Conservation (phyloP, 2,113 vertebrate genomes). For the Dipodomys stephensi region DNA sequence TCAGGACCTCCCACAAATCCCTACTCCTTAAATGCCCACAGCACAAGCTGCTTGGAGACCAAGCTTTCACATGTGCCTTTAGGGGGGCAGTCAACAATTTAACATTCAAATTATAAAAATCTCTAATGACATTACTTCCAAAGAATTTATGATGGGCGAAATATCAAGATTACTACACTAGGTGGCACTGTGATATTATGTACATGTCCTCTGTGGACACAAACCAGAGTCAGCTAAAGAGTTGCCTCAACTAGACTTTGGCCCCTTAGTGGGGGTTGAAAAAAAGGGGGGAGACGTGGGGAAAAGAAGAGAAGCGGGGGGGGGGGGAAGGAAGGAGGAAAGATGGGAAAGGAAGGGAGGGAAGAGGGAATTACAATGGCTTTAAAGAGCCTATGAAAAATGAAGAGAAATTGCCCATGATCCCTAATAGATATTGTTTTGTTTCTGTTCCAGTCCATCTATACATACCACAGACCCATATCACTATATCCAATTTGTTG, state of each 20-base stretch:
- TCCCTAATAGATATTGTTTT: background rate
- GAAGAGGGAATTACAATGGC: background rate
- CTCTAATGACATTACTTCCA: too few relatives aligned
- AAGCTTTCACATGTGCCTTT: too few relatives aligned
- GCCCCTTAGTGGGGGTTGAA: background rate
- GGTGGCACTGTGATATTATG: too few relatives aligned
- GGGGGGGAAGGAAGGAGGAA: too few relatives aligned
- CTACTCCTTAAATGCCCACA: background rate
- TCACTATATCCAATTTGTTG: too few relatives aligned
- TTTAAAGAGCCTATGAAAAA: background rate
- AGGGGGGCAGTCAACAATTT: too few relatives aligned
- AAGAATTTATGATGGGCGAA: too few relatives aligned
- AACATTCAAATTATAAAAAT: background rate
- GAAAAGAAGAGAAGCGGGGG: accelerated
- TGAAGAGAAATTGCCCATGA: background rate
- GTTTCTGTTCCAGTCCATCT: background rate
- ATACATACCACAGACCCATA: too few relatives aligned
- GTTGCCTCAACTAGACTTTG: too few relatives aligned
- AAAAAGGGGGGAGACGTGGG: background rate
- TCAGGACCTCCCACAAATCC: background rate
- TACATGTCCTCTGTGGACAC: too few relatives aligned
- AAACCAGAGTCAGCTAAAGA: too few relatives aligned
- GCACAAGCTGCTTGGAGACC: background rate
- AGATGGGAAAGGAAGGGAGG: background rate
- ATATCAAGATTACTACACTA: too few relatives aligned